phyloP scores from a whole-genome alignment of 2,888 invertebrate species.

The Rhamnusium bicolor region DNA sequence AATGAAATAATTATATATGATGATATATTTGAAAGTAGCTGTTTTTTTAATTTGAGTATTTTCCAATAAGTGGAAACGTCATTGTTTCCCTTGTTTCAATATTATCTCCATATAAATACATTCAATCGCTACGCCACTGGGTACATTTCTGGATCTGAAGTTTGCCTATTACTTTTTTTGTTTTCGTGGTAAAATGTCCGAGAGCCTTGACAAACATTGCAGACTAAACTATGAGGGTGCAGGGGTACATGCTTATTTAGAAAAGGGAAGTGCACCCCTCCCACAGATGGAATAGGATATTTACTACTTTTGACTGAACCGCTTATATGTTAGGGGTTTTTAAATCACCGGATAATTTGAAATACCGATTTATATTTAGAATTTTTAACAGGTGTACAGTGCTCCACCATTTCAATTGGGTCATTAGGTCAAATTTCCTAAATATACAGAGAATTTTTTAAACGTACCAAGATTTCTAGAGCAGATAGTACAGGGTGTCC shows the following conservation, averaged over 20 bases:
- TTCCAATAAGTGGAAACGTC: no score
- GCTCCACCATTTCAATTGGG: no score
- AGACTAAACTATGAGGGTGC: conserved; percentile 6
- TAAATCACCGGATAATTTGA: conserved; percentile 9
- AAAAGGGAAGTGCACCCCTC: conserved; percentile 13
- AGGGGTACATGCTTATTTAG: conserved; percentile 3
- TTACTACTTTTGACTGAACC: not conserved
- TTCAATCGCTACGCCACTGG: not conserved
- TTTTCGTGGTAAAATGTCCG: conserved; percentile 27
- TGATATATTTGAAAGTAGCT: no score
- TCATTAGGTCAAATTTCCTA: no score
- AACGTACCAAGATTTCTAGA: no score
- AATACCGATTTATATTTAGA: not conserved
- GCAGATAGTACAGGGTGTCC: no score
- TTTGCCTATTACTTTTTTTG: conserved; percentile 17
- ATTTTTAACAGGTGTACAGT: not conserved
- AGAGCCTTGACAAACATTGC: conserved; percentile 8
- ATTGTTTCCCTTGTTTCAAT: no score
- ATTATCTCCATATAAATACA: no score
- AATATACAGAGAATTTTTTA: no score
- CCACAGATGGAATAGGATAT: conserved; percentile 9
- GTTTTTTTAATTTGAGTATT: no score
- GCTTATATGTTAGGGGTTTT: conserved; percentile 1
- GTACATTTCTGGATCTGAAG: not conserved
- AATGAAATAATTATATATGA: no score